Evolutionary conservation across 1,140 invertebrate genomes (phyloP), one percentile per base, ranked within the genome.

Genomic region (Zeugodacus cucurbitae): DNA sequence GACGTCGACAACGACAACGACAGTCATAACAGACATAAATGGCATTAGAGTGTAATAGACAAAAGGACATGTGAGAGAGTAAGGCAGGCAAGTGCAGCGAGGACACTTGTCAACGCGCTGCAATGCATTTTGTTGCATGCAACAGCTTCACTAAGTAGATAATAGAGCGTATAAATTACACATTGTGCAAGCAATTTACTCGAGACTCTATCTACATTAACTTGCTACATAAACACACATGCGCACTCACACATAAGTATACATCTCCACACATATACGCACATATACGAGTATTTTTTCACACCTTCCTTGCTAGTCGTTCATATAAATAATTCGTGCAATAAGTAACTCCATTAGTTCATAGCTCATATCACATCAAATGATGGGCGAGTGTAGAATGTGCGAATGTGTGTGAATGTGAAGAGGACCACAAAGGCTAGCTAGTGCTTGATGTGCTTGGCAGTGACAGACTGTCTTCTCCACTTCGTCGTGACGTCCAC

Each of bases 91-190:
- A 37, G 67, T 22, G 67, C 11, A 32, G 34, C 22, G 5, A 32
- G 17, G 34, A 67, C 64, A 41, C 74, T 82, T 82, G 74, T 82
- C 74, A 82, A 26, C 37, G 74, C 74, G 41, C 41, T 48, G 22
- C 41, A 82, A 37, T 82, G 41, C 74, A 82, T 48, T 48, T 82
- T 48, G 41, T 82, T 48, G 74, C 74, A 82, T 48, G 41, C 74
- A 82, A 82, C 74, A 82, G 37, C 41, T 48, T 48, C 74, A 82
- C 32, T 34, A 54, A 82, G 41, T 37, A 82, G 74, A 82, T 82
- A 82, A 82, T 82, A 82, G 74, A 54, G 74, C 74, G 41, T 82
- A 82, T 82, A 82, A 82, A 82, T 82, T 82, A 82, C 74, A 82
- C 34, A 82, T 82, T 82, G 74, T 82, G 74, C 74, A 82, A 82